Base-by-base conservation (phyloP, 2,888 invertebrate species). In the Gryllus longicercus region DNA sequence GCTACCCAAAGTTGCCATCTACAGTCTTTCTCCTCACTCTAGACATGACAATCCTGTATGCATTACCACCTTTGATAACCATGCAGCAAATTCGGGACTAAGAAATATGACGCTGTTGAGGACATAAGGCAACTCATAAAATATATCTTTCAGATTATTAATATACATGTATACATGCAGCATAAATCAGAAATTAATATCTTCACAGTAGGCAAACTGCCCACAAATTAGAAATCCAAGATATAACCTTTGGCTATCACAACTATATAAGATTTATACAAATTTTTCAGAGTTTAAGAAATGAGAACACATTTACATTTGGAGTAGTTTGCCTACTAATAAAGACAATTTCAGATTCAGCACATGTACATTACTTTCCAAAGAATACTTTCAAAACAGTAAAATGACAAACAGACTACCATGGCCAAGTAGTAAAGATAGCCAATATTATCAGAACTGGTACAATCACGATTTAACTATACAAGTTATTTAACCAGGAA, bases 1-100 rank as follows among this genome's bases (percentile, higher is more conserved):
- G 63, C 63, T 63, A 63, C 63, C 63, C 63, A 63, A 63, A 63
- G 63, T 63, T 63, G 63, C 63, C 63, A 63, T 63, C 63, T 63
- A 63, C 63, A 63, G 63, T 63, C 63, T 63, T 38, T 38, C 38
- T 38, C 38, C 38, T 63, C 63, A 63, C 63, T 63, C 63, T 63
- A 63, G 63, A n/a, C 63, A 63, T 63, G 63, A 18, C 63, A 63
- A 63, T 63, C 63, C 63, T 63, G 63, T 63, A 63, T n/a, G 63
- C 14, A 63, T 63, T 63, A 63, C 63, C 63, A 63, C 12, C 38
- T 63, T 11, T n/a, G 63, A 63, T 63, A 63, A 63, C 63, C 63
- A 63, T 63, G 63, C 63, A 63, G 63, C 63, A 63, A 63, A 63
- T 63, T 63, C 8, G 63, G 63, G 63, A 63, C 63, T 63, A 63